Base-by-base conservation (phyloP, 2,797 vertebrate species). In the Benthosema pterotum region DNA sequence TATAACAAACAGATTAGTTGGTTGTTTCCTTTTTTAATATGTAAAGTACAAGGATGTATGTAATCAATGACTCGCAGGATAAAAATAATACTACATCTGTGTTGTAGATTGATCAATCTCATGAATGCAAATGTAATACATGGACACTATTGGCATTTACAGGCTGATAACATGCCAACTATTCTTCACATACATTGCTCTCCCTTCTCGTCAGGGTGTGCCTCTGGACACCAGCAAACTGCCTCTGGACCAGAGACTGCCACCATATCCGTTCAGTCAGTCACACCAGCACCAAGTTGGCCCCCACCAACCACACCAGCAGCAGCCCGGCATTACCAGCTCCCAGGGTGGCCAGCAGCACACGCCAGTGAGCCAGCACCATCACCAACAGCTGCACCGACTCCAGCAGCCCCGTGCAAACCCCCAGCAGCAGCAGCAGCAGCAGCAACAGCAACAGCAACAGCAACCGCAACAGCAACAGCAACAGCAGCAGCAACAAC, bases 171-270 rank as follows among this genome's bases (percentile, higher is more conserved):
- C 32, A 38, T 38, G 32, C 32, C 5, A 38, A 38, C 32, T 11
- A 38, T 38, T 38, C 32, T 38, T 38, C 17, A 18, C 17, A 8
- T 51, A 17, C 15, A 18, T 59, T 16, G 48, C 1, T 12, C 6
- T 43, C 14, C 56, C 22, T 16, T 3, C 60, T 45, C 67, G 0
- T 0, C 89, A 97, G 96, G 96, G 96, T 8, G 94, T 97, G 22
- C 93, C 96, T 32, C 84, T 97, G 86, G 96, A 97, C 75, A 97
- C 96, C 88, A 96, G 94, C 84, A 93, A 92, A 69, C 90, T 96
- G 69, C 83, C 94, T 15, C 80, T 89, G 69, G 95, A 97, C 74
- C 96, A 95, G 87, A 87, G 94, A 32, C 91, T 95, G n/a, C 94
- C 94, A 0, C 94, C 93, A 0, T 96, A 95, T 71, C 84, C 94